Evolutionary conservation across 2,797 vertebrate species (phyloP).

Genomic region (Acrocephalus scirpaceus): DNA sequence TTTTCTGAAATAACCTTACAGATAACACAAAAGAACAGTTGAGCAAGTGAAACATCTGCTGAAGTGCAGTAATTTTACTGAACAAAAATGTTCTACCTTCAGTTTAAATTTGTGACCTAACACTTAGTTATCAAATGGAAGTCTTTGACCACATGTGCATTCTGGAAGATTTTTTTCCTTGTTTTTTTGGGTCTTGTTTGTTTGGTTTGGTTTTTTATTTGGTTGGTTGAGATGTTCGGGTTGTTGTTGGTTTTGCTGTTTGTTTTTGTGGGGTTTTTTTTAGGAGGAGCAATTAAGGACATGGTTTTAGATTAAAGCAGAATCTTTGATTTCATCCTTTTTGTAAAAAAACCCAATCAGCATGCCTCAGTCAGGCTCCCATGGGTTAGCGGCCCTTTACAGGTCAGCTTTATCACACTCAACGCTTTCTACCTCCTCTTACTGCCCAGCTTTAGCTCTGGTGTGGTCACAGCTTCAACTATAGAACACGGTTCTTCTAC

Average conservation of each 20-base stretch:
- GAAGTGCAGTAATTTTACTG: background rate
- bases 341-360: background rate
- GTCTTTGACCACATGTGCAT: background rate
- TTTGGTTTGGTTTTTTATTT: background rate
- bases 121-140: background rate
- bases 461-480: background rate
- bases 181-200: background rate
- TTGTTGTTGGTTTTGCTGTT: background rate
- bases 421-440: background rate
- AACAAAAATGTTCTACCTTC: background rate
- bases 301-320: background rate
- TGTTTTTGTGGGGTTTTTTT: background rate
- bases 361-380: background rate
- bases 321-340: background rate
- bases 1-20: background rate
- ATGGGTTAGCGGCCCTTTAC: background rate
- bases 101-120: background rate
- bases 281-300: background rate
- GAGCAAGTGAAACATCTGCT: background rate
- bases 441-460: background rate
- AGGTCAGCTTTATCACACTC: background rate
- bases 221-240: background rate
- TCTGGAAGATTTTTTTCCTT: background rate
- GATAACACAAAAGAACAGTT: background rate
- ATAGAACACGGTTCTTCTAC: background rate